A percentile compares a stretch with the other conserved stretches of the same genome.
Evolutionary conservation across 2,113 vertebrate genomes (phyloP).

Genomic region (Heliornis fulica): DNA sequence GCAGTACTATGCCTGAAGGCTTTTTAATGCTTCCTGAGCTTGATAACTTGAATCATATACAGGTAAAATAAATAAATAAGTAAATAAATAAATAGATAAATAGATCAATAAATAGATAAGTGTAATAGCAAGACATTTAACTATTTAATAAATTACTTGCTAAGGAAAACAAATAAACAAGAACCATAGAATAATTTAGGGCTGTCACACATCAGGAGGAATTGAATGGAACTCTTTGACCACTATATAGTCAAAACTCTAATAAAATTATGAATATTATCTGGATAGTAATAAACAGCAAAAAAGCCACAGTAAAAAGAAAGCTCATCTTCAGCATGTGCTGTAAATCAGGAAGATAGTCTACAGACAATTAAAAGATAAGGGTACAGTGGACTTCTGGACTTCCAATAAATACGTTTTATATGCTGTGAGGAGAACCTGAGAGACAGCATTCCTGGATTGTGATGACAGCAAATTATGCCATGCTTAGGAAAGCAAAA

Average conservation of each 20-base stretch:
- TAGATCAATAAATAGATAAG: too few relatives aligned
- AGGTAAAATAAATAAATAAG: too few relatives aligned
- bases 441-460: neutral
- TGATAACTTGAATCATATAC: neutral
- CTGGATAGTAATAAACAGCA: slow-evolving; percentile 18
- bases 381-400: neutral
- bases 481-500: neutral
- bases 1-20: neutral
- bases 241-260: neutral
- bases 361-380: neutral
- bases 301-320: slow-evolving; percentile 13
- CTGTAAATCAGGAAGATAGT: neutral
- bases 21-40: neutral
- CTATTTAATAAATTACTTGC: too few relatives aligned
- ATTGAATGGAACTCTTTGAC: neutral
- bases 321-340: neutral
- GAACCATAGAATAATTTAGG: neutral
- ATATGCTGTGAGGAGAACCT: neutral
- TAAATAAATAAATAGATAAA: too few relatives aligned
- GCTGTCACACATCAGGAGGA: neutral
- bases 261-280: neutral
- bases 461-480: neutral
- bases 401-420: neutral
- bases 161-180: neutral
- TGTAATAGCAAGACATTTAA: too few relatives aligned